These are phyloP conservation scores for Tauraco hartlaubi DNA, from an alignment of 2,797 vertebrate species.

Conservation along the genomic window DNA sequence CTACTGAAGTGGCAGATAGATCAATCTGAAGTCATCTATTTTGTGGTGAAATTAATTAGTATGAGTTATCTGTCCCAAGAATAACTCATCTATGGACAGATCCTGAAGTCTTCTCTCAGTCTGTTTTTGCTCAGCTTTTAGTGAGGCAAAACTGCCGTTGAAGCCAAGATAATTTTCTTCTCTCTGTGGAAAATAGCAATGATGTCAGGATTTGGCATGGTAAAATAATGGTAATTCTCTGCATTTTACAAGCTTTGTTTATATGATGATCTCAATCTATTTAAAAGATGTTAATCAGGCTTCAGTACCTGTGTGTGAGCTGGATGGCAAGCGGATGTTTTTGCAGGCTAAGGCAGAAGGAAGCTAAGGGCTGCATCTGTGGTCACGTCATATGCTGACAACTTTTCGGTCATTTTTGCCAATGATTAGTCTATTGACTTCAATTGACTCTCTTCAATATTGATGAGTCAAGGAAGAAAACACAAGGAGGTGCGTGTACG, in stretches of 20 bases:
- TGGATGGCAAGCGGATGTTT: neutral
- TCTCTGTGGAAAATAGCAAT: neutral
- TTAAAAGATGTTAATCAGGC: neutral
- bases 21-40: neutral
- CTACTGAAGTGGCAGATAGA: neutral
- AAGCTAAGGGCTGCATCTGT: neutral
- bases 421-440: neutral
- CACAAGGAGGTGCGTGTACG: neutral
- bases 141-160: neutral
- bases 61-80: neutral
- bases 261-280: neutral
- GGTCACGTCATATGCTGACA: neutral
- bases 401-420: neutral
- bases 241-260: neutral
- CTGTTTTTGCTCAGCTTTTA: neutral
- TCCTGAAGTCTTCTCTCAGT: neutral
- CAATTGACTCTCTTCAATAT: neutral
- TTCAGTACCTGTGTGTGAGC: neutral
- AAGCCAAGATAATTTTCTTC: neutral
- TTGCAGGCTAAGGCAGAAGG: neutral
- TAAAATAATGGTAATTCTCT: neutral
- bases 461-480: neutral
- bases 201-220: neutral
- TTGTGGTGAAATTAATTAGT: neutral
- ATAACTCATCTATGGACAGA: neutral